Evolutionary conservation across 2,888 invertebrate genomes (phyloP).

Genomic region (Marasmarcha lunaedactyla): DNA sequence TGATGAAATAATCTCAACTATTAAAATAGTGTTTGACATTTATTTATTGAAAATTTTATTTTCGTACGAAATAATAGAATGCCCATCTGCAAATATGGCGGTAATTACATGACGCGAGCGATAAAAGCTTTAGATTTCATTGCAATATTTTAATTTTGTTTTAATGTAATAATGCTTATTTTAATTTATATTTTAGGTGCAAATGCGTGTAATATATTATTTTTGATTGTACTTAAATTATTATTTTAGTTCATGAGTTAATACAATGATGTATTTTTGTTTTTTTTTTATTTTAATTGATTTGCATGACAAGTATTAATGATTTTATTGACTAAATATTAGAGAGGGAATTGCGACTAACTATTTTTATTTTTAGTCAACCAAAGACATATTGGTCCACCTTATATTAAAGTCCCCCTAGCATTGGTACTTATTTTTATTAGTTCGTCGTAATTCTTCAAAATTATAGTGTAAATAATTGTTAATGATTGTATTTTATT

Average conservation of each 20-base stretch:
- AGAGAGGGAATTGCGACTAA: neutral
- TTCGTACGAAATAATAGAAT: constrained; percentile 60
- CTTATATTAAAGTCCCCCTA: neutral
- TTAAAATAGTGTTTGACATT: constrained; percentile 64
- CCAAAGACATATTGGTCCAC: neutral
- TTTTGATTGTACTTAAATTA: constrained; percentile 38
- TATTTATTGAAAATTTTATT: constrained; percentile 70
- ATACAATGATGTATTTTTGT: constrained; percentile 3
- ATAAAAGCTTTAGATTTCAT: constrained; percentile 27
- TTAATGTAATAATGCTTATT: constrained; percentile 13
- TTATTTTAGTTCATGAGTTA: constrained; percentile 5
- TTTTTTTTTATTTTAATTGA: constrained; percentile 26
- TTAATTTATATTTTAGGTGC: constrained; percentile 12
- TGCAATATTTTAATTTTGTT: constrained; percentile 22
- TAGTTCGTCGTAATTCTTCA: constrained; percentile 7
- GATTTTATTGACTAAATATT: neutral
- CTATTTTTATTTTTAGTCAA: neutral
- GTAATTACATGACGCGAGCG: constrained; percentile 29
- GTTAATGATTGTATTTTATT: constrained; percentile 2
- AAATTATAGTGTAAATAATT: neutral
- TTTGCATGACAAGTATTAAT: constrained; percentile 33
- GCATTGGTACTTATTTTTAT: constrained; percentile 3
- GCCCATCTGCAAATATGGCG: constrained; percentile 70
- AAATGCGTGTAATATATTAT: constrained; percentile 16
- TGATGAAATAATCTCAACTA: constrained; percentile 57